Evolutionary conservation across 30 jellyfish, hydroid and myxozoan genomes (phyloP), one percentile per base, ranked within the genome.

Genomic region (Hydractinia echinata): DNA sequence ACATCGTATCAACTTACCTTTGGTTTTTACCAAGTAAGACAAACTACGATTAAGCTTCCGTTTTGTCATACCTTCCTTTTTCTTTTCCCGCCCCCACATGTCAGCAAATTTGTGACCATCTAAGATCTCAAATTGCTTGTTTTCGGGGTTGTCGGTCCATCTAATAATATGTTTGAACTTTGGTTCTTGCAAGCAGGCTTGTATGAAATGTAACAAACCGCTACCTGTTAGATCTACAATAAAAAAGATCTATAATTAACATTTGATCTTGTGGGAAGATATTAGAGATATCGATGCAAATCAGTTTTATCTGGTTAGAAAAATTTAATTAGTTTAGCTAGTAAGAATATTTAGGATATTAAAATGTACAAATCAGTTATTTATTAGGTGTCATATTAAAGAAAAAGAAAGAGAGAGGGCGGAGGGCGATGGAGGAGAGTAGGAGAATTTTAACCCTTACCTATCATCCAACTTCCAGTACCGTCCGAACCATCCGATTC

Each of bases 51-150:
- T 71, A 9, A 71, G 66, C n/a, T 71, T 71, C n/a, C 81, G 81
- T 3, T 71, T 71, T 13, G 81, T 71, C 81, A 71, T 71, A 6
- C 81, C 81, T 8, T 71, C 81, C 61, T 71, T 71, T 8, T 50
- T 30, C 61, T 71, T 71, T 20, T 71, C 81, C 6, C 61, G 44
- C 4, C 81, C 81, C 81, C 81, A 71, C 55, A 71, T 30, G 4
- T 30, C 61, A 0, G 81, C 81, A 7, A 71, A 71, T 20, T 20
- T 11, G 8, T 48, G 60, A 5, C 18, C 18, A 50, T 71, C 81
- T 11, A 71, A 30, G 68, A 71, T 71, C 16, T 71, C 61, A 50
- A 71, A 71, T 52, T 71, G n/a, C 2, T 71, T 30, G 4, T 71
- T 50, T 15, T 15, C 81, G 1, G 15, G 15, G 1, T 58, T 58